Evolutionary conservation across 2,113 vertebrate species (phyloP).

Genomic region (Microtus montanus): DNA sequence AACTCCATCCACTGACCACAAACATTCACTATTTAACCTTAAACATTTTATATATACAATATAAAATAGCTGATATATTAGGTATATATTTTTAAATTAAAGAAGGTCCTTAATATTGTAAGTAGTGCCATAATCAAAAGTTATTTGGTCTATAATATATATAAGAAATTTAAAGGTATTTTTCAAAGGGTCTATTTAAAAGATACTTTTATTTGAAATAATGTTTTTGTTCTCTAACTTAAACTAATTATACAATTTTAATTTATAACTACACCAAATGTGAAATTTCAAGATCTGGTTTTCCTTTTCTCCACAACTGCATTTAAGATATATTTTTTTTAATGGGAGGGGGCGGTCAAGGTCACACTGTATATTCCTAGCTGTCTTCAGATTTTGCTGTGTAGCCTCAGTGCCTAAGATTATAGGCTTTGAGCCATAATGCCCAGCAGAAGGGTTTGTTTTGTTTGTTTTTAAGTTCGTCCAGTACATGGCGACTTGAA

Average conservation of each 20-base stretch:
- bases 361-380: neutral
- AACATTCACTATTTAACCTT: slow-evolving; percentile 14
- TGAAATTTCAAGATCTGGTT: slow-evolving; percentile 26
- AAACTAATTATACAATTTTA: slow-evolving; percentile 33
- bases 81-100: neutral
- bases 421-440: neutral
- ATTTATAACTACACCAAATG: slow-evolving; percentile 38
- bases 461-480: neutral
- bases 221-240: slow-evolving; percentile 39
- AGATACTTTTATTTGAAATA: neutral
- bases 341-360: neutral
- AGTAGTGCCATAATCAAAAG: slow-evolving; percentile 8
- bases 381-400: neutral
- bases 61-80: no score
- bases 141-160: neutral
- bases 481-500: slow-evolving; percentile 9
- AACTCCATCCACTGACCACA: neutral
- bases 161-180: slow-evolving; percentile 33
- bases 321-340: slow-evolving; percentile 11
- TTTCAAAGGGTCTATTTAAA: neutral
- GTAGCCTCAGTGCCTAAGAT: neutral
- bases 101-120: slow-evolving; percentile 40
- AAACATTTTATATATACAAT: neutral
- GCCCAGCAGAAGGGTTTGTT: neutral
- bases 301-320: slow-evolving; percentile 49